phyloP scores from a whole-genome alignment of 1,140 invertebrate species.

The Stratiolaelaps scimitus region DNA sequence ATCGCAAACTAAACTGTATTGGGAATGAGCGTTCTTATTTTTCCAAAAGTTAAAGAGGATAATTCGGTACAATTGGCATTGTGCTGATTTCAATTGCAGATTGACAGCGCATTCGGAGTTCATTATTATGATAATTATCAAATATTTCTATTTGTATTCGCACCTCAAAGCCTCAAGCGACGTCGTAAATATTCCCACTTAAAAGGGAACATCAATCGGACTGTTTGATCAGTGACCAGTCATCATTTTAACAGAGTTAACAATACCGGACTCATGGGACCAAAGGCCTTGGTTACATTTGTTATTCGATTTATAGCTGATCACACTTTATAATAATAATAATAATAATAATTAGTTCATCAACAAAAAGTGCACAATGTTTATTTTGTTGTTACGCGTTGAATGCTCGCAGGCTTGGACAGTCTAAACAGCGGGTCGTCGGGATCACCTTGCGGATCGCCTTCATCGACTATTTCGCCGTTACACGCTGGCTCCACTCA shows the following conservation, averaged over 20 bases:
- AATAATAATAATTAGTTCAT: neutral
- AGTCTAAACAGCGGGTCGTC: conserved; percentile 24
- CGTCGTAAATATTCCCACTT: too few relatives aligned
- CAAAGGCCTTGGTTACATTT: neutral
- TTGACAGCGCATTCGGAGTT: too few relatives aligned
- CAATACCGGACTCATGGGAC: neutral
- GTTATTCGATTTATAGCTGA: neutral
- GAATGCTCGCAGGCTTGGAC: conserved; percentile 9
- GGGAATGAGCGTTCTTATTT: too few relatives aligned
- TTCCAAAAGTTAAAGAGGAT: too few relatives aligned
- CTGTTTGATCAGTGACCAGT: neutral
- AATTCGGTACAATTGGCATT: too few relatives aligned
- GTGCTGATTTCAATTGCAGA: too few relatives aligned
- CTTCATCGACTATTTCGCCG: conserved; percentile 20
- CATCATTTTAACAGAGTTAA: neutral
- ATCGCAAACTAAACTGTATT: too few relatives aligned
- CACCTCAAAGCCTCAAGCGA: too few relatives aligned
- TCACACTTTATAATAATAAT: neutral
- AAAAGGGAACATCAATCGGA: too few relatives aligned
- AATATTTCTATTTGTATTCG: too few relatives aligned
- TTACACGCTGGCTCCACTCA: neutral
- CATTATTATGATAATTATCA: too few relatives aligned
- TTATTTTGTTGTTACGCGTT: neutral
- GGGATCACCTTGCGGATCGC: conserved; percentile 23
- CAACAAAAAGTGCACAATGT: neutral